Conservation (phyloP, 2,113 vertebrate genomes). For the Anarrhichthys ocellatus region DNA sequence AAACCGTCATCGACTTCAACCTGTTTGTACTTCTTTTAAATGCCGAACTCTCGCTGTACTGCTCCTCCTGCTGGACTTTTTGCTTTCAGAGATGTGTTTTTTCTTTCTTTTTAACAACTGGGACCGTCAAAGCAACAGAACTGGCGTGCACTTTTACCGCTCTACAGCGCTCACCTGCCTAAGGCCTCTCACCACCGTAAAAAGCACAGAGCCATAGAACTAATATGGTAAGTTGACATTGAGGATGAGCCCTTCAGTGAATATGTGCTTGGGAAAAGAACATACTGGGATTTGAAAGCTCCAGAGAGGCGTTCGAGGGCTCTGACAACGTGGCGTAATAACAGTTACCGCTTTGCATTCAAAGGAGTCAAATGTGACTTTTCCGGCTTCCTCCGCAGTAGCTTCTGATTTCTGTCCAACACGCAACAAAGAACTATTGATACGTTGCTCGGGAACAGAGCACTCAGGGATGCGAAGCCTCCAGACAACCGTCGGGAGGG, state of each 20-base stretch:
- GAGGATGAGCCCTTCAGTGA: constrained; percentile 35
- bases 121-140: constrained; percentile 5
- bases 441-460: constrained; percentile 37
- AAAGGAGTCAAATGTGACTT: constrained; percentile 44
- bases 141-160: neutral
- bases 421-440: constrained; percentile 69
- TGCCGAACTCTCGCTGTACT: neutral
- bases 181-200: constrained; percentile 12
- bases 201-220: constrained; percentile 9
- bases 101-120: neutral
- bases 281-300: constrained; percentile 46
- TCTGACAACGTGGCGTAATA: constrained; percentile 43
- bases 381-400: constrained; percentile 25
- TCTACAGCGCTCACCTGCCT: neutral
- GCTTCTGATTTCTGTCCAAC: constrained; percentile 56
- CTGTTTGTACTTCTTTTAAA: constrained; percentile 13
- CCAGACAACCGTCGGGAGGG: constrained; percentile 30
- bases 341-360: constrained; percentile 58
- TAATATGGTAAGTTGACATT: constrained; percentile 39
- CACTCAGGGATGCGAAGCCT: constrained; percentile 49
- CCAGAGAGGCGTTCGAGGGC: constrained; percentile 9
- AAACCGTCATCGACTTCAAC: constrained; percentile 30
- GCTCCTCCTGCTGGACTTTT: neutral
- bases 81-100: neutral
- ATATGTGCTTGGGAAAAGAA: constrained; percentile 20